Base-by-base conservation (phyloP, 2,797 vertebrate species). In the Sebastes steindachneri region DNA sequence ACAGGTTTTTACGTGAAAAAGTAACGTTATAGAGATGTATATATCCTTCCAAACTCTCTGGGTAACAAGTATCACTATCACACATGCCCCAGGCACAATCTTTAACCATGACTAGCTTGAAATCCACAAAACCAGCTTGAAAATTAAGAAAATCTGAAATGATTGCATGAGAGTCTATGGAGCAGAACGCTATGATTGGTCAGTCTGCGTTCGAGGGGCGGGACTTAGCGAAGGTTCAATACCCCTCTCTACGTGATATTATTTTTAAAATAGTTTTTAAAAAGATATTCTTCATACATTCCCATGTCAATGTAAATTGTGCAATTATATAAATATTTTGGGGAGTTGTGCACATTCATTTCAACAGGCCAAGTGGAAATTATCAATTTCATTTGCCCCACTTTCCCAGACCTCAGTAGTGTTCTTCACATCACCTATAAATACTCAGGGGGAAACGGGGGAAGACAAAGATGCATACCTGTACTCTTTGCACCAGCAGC, bases 401-500 rank as follows among this genome's bases (percentile, higher is more conserved):
- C 67, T 57, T 76, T 66, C 12, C 10, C 8, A 19, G 4, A 29
- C 25, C 26, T 28, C 12, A 48, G 0, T 41, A 5, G 26, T 12
- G 23, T 51, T 55, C 14, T 31, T 31, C 7, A 11, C 9, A 29
- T 25, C 35, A 57, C 26, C 17, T 45, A 25, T 57, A 17, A 72
- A 63, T 37, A 33, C 33, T 70, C 2, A 15, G 6, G 5, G 21
- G 15, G 33, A 51, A 2, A 35, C 0, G 1, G 3, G 6, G n/a
- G 25, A 6, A 55, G 37, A 17, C 8, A 53, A 41, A 64, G 57
- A 48, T 31, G 10, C 29, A 17, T 87, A 99, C 99, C 97, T 99
- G 99, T 88, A 99, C 98, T 87, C 98, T 96, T 25, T 98, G 97
- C 78, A 99, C 97, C 92, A 99, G 89, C 84, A 97, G 94, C 91